Evolutionary conservation across 1,140 invertebrate genomes (phyloP).

Genomic region (Acromyrmex charruanus): DNA sequence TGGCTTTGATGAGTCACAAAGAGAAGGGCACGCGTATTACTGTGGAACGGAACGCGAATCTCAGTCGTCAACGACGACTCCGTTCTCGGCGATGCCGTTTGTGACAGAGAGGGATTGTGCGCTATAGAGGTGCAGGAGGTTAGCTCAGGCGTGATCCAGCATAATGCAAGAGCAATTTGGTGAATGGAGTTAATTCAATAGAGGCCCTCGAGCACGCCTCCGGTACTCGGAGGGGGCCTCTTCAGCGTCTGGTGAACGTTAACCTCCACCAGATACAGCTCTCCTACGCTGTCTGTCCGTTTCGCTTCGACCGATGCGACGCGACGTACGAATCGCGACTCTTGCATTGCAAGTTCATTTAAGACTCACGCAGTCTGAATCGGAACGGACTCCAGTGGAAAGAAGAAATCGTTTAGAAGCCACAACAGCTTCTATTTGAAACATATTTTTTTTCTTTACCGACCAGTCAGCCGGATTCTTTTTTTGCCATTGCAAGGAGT

Average conservation of each 20-base stretch:
- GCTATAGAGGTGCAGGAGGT: constrained; percentile 59
- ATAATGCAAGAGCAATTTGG: constrained; percentile 81
- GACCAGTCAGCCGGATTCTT: neutral
- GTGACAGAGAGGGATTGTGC: constrained; percentile 65
- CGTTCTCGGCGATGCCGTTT: constrained; percentile 63
- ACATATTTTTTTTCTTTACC: constrained; percentile 20
- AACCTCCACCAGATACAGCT: constrained; percentile 63
- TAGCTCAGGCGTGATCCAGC: constrained; percentile 78
- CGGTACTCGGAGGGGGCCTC: constrained; percentile 62
- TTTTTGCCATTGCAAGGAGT: neutral
- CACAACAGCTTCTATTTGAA: neutral
- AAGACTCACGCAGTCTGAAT: constrained; percentile 54
- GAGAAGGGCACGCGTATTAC: constrained; percentile 20
- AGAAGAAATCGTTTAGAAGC: constrained; percentile 31
- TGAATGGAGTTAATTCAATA: constrained; percentile 81
- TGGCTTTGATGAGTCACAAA: constrained; percentile 63
- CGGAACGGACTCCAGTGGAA: constrained; percentile 46
- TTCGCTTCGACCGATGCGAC: constrained; percentile 5
- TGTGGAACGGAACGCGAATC: constrained; percentile 63
- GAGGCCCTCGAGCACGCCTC: constrained; percentile 77
- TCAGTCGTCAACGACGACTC: constrained; percentile 69
- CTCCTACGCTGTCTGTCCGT: constrained; percentile 59
- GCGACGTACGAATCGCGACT: constrained; percentile 48
- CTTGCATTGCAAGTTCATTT: constrained; percentile 64
- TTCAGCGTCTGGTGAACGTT: constrained; percentile 72